Conservation (phyloP, 2,888 invertebrate genomes). For the Cosmia pyralina region DNA sequence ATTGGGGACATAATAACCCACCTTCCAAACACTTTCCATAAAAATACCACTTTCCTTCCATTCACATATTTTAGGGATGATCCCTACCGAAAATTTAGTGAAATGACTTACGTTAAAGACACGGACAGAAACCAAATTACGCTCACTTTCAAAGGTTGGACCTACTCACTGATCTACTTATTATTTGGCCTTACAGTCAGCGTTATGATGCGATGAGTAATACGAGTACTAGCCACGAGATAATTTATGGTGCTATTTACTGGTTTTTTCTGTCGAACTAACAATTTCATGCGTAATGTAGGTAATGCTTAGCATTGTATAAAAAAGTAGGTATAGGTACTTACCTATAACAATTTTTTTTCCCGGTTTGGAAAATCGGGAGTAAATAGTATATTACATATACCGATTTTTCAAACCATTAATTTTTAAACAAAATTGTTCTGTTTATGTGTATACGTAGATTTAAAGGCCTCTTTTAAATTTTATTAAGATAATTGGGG, state of each 20-base stretch:
- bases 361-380: too few species aligned
- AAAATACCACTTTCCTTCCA: conserved; percentile 13
- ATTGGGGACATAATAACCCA: neutral
- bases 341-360: too few species aligned
- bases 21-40: neutral
- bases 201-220: conserved; percentile 14
- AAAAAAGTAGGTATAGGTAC: too few species aligned
- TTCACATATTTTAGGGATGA: conserved; percentile 42
- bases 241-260: conserved; percentile 5
- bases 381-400: too few species aligned
- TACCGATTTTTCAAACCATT: too few species aligned
- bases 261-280: neutral
- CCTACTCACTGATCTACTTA: conserved; percentile 42
- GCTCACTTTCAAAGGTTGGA: conserved; percentile 49
- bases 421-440: too few species aligned
- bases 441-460: too few species aligned
- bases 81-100: conserved; percentile 32
- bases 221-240: neutral
- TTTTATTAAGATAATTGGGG: too few species aligned
- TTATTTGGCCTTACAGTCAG: conserved; percentile 43
- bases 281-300: neutral
- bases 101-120: conserved; percentile 54
- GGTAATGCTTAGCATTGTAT: neutral
- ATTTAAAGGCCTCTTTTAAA: too few species aligned
- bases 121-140: conserved; percentile 57